Percentiles rank a stretch among this genome's conserved stretches.
Conservation (phyloP, 1,140 invertebrate species). For the Drosophila nannoptera region DNA sequence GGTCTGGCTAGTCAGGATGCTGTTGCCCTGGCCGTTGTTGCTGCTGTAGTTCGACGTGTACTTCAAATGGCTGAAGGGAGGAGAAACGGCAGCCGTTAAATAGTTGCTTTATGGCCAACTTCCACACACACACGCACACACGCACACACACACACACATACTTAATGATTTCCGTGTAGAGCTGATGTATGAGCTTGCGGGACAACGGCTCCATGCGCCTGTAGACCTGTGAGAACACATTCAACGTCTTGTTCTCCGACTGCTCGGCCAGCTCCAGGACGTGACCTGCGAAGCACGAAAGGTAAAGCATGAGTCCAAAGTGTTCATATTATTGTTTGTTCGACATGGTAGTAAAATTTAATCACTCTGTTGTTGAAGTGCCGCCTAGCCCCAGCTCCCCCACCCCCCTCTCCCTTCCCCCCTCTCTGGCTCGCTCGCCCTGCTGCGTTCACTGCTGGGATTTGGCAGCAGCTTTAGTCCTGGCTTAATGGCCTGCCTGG, state of each 20-base stretch:
- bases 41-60: constrained; percentile 66
- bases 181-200: constrained; percentile 82
- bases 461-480: not conserved
- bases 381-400: not conserved
- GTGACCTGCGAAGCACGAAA: constrained; percentile 82
- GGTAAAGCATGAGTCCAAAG: not conserved
- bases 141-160: constrained; percentile 77
- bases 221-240: constrained; percentile 88
- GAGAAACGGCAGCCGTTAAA: not conserved
- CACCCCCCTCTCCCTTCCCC: not conserved
- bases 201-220: constrained; percentile 84
- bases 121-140: constrained; percentile 20
- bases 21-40: constrained; percentile 57
- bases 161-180: constrained; percentile 86
- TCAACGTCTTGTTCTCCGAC: constrained; percentile 89
- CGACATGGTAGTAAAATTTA: constrained; percentile 59
- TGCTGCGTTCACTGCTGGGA: constrained; percentile 1
- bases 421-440: not conserved
- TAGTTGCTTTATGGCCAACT: not conserved
- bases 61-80: constrained; percentile 53
- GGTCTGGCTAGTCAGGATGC: constrained; percentile 49
- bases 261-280: constrained; percentile 85
- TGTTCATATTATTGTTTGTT: constrained; percentile 55
- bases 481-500: constrained; percentile 61
- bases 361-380: constrained; percentile 59